Conservation (phyloP, 2,113 vertebrate genomes). For the Pollimyrus isidori region DNA sequence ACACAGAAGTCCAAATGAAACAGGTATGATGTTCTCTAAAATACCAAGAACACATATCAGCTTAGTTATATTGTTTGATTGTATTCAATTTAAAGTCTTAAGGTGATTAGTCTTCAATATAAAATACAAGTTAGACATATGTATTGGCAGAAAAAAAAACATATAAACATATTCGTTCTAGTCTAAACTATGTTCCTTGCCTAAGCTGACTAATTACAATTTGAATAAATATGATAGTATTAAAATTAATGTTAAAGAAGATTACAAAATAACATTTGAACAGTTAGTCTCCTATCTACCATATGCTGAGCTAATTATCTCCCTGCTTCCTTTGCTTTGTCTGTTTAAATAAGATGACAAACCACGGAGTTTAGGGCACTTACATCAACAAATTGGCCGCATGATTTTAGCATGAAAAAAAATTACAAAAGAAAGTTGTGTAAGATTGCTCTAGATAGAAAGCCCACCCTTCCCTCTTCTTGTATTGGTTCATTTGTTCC, state of each 20-base stretch:
- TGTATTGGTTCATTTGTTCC: slow-evolving; percentile 14
- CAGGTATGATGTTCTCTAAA: slow-evolving; percentile 53
- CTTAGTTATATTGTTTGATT: slow-evolving; percentile 50
- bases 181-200: neutral
- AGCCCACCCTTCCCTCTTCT: slow-evolving; percentile 54
- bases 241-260: slow-evolving; percentile 38
- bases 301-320: slow-evolving; percentile 38
- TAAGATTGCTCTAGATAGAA: slow-evolving; percentile 82
- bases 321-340: slow-evolving; percentile 53
- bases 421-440: slow-evolving; percentile 94
- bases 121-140: slow-evolving; percentile 3
- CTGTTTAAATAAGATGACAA: slow-evolving; percentile 85
- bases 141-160: neutral
- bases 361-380: slow-evolving; percentile 94
- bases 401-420: slow-evolving; percentile 98
- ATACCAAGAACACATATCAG: slow-evolving; percentile 56
- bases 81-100: slow-evolving; percentile 47
- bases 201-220: neutral
- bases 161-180: neutral
- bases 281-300: slow-evolving; percentile 45
- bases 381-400: slow-evolving; percentile 98
- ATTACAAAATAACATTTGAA: slow-evolving; percentile 45
- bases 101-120: slow-evolving; percentile 36
- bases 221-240: slow-evolving; percentile 9
- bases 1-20: slow-evolving; percentile 40